Base-by-base conservation (phyloP, 2,888 invertebrate species). In the Mycalesis mineus region DNA sequence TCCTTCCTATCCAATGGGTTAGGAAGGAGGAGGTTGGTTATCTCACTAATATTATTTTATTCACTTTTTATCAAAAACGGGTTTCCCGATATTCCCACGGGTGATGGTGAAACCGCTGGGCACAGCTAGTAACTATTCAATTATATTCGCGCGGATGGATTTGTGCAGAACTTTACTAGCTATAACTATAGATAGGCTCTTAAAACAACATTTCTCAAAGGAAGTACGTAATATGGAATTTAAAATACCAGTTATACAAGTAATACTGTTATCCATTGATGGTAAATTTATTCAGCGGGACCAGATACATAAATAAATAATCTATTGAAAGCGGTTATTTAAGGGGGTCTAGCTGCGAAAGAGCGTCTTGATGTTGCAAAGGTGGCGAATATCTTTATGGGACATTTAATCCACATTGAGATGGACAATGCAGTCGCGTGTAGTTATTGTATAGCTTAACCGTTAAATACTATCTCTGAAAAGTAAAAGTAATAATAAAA, bases 261-360 rank as follows among this genome's bases (percentile, higher is more conserved):
- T 58, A 57, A 55, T 9, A 41, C 42, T 48, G 33, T 44, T 41
- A 54, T 49, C 55, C 53, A 60, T 62, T 55, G 44, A 63, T 60
- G 28, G 53, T 51, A 50, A 56, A 53, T 61, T 57, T 60, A 55
- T 64, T 49, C 45, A 57, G 61, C 53, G 17, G 49, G 52, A 56
- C 59, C 52, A 51, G 59, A 62, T 53, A 37, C 50, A 58, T 62
- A 54, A 42, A 60, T 63, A 56, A 54, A 49, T 57, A 54, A 40
- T 13, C 39, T 60, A 54, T 57, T 55, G 47, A 51, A 29, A 54
- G 17, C 11, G n/a, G 33, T 36, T 37, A 44, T 44, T 37, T 22
- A 33, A 13, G 52, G 36, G 45, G 41, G 36, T 17, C n/a, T 33
- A 41, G 36, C 22, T 22, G 22, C 22, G 22, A 22, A 17, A n/a